Percentiles rank a stretch among this genome's conserved stretches.
These are phyloP conservation scores for Operophtera brumata DNA, from an alignment of 2,888 invertebrate genomes.

Conservation along the genomic window DNA sequence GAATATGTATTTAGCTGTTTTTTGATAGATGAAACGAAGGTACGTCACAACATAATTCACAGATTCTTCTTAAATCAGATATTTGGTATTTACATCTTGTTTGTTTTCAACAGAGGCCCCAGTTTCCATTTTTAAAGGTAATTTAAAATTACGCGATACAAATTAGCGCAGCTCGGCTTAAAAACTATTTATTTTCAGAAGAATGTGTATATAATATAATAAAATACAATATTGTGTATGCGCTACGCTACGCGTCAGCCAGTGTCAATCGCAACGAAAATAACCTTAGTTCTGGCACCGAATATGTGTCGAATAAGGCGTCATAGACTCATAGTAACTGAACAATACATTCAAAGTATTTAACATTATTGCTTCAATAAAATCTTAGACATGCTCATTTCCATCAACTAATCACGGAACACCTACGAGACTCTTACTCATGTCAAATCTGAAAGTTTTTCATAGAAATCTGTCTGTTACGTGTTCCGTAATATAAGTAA, in stretches of 20 bases:
- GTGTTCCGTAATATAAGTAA: no score
- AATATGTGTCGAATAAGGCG: constrained; percentile 47
- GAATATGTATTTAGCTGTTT: background rate
- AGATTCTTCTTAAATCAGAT: constrained; percentile 5
- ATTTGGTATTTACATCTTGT: constrained; percentile 44
- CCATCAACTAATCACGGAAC: no score
- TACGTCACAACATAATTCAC: background rate
- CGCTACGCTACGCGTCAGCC: constrained; percentile 66
- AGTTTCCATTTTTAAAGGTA: constrained; percentile 79
- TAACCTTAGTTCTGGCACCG: constrained; percentile 63
- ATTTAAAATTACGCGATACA: constrained; percentile 60
- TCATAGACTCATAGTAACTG: constrained; percentile 39
- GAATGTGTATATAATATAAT: constrained; percentile 44
- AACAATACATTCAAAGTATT: constrained; percentile 41
- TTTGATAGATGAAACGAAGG: background rate
- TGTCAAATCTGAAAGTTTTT: no score
- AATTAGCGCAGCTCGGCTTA: constrained; percentile 60
- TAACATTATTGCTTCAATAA: constrained; percentile 57
- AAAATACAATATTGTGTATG: constrained; percentile 50
- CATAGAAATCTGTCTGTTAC: no score
- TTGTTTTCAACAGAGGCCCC: constrained; percentile 77
- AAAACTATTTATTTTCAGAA: constrained; percentile 57
- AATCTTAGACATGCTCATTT: constrained; percentile 32
- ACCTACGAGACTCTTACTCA: no score
- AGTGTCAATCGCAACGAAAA: constrained; percentile 56